These are phyloP conservation scores for Parnassius smintheus DNA, from an alignment of 2,888 invertebrate genomes.

Conservation along the genomic window DNA sequence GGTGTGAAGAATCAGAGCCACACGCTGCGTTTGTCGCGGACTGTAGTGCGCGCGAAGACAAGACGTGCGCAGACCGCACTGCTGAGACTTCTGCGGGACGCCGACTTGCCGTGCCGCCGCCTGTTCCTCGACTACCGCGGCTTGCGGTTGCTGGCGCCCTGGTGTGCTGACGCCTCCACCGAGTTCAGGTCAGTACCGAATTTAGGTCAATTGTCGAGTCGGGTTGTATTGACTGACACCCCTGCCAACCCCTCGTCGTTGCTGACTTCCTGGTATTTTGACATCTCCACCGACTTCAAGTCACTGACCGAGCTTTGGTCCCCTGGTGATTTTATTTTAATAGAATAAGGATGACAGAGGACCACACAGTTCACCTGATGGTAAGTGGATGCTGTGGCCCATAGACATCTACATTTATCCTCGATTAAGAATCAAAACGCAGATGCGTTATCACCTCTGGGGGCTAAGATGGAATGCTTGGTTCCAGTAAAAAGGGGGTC, in stretches of 20 bases:
- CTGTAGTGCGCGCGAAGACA: constrained; percentile 96
- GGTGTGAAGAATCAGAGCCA: constrained; percentile 95
- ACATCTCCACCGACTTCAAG: constrained; percentile 80
- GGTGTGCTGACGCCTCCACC: constrained; percentile 89
- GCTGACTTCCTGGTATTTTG: constrained; percentile 42
- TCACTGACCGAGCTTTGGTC: constrained; percentile 38
- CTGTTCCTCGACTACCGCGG: constrained; percentile 97
- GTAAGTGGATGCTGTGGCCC: too few relatives aligned
- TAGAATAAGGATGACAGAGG: too few relatives aligned
- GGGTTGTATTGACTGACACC: too few relatives aligned
- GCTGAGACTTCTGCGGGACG: constrained; percentile 88
- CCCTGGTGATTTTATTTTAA: too few relatives aligned
- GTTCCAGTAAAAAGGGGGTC: too few relatives aligned
- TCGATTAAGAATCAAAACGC: too few relatives aligned
- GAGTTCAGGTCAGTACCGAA: constrained; percentile 62
- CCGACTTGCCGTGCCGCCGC: constrained; percentile 90
- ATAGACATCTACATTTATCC: too few relatives aligned
- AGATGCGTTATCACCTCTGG: too few relatives aligned
- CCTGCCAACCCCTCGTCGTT: not conserved
- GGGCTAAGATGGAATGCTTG: too few relatives aligned
- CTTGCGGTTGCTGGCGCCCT: constrained; percentile 92
- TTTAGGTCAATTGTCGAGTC: too few relatives aligned
- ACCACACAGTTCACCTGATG: too few relatives aligned
- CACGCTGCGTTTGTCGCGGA: constrained; percentile 92
- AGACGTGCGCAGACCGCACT: constrained; percentile 87